These are phyloP conservation scores for Oryzias celebensis DNA, from an alignment of 2,113 vertebrate species.

Conservation along the genomic window DNA sequence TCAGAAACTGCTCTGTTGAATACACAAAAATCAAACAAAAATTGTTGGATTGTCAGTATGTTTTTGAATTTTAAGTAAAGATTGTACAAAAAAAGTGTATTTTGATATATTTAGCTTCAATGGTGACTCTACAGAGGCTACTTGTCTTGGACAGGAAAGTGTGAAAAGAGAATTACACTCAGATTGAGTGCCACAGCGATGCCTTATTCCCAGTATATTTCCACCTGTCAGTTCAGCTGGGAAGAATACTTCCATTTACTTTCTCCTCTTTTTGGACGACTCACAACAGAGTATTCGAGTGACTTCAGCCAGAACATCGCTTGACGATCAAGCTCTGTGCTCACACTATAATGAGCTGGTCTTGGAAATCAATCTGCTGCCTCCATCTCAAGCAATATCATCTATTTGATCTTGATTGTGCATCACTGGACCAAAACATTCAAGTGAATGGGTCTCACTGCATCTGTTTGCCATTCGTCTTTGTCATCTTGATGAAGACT, in stretches of 20 bases:
- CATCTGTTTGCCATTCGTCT: slow-evolving; percentile 57
- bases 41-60: no score
- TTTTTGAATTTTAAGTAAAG: no score
- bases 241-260: slow-evolving; percentile 13
- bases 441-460: slow-evolving; percentile 46
- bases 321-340: slow-evolving; percentile 59
- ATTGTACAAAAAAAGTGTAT: no score
- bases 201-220: slow-evolving; percentile 45
- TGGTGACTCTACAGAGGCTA: slow-evolving; percentile 15
- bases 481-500: slow-evolving; percentile 62
- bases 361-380: slow-evolving; percentile 63
- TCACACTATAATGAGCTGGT: slow-evolving; percentile 64
- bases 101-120: slow-evolving; percentile 3
- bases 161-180: slow-evolving; percentile 36
- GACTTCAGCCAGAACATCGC: slow-evolving; percentile 59
- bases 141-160: slow-evolving; percentile 5
- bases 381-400: slow-evolving; percentile 59
- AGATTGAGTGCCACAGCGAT: slow-evolving; percentile 24
- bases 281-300: slow-evolving; percentile 47
- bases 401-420: slow-evolving; percentile 68
- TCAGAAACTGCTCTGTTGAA: no score
- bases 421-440: slow-evolving; percentile 57
- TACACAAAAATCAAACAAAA: no score
- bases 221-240: slow-evolving; percentile 37
- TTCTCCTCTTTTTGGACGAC: slow-evolving; percentile 27